phyloP scores from a whole-genome alignment of 2,797 vertebrate species.

The Anolis apletophallus region DNA sequence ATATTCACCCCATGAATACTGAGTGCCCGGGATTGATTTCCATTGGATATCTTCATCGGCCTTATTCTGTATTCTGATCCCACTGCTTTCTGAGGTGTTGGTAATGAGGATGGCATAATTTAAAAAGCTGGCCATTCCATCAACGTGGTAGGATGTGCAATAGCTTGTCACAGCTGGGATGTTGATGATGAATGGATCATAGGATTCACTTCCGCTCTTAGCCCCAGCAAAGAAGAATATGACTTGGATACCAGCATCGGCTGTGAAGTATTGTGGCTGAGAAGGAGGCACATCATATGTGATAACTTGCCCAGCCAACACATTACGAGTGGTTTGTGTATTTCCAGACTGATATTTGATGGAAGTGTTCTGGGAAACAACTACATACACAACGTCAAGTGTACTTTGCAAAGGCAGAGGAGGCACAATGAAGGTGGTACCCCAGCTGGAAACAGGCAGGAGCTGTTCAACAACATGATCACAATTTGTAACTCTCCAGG shows the following conservation, averaged over 20 bases:
- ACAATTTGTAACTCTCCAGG: conserved; percentile 70
- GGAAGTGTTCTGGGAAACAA: not conserved
- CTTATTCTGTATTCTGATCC: conserved; percentile 66
- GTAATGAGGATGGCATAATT: conserved; percentile 77
- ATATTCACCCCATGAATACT: conserved; percentile 78
- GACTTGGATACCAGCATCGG: conserved; percentile 76
- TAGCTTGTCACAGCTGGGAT: conserved; percentile 73
- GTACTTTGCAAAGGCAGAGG: conserved; percentile 53
- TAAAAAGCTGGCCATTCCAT: conserved; percentile 60
- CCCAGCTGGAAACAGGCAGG: conserved; percentile 75
- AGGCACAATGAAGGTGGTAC: conserved; percentile 74
- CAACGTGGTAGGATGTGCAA: conserved; percentile 76
- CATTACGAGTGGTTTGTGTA: not conserved
- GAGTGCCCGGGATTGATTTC: conserved; percentile 69
- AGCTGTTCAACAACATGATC: conserved; percentile 81
- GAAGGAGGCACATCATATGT: not conserved
- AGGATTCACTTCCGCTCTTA: not conserved
- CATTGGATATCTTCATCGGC: conserved; percentile 59
- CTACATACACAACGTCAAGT: not conserved
- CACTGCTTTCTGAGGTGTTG: conserved; percentile 43
- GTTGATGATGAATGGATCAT: conserved; percentile 79
- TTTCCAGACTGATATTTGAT: not conserved
- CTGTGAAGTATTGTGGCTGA: not conserved
- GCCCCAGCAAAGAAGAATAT: conserved; percentile 78
- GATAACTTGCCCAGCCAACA: not conserved